These are phyloP conservation scores for Drosophila obscura DNA, from an alignment of 1,140 invertebrate genomes.

Conservation along the genomic window DNA sequence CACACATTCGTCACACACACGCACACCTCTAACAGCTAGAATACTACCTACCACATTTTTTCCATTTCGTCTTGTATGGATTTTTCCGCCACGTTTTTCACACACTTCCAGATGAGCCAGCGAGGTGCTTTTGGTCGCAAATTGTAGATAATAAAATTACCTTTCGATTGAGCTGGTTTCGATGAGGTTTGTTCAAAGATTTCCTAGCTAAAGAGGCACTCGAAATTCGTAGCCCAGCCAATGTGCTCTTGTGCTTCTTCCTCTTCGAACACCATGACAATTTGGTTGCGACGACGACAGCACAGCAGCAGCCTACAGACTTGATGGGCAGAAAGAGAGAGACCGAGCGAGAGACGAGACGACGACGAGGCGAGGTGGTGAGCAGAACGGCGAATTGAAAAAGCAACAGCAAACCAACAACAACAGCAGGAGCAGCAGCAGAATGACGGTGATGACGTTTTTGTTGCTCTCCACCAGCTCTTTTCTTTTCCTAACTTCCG, in stretches of 20 bases:
- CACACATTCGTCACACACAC: conserved; percentile 33
- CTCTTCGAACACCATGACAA: conserved; percentile 66
- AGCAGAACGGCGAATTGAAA: conserved; percentile 51
- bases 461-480: conserved; percentile 19
- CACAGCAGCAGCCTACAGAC: no score
- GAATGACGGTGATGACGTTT: conserved; percentile 60
- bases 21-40: conserved; percentile 47
- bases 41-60: conserved; percentile 71
- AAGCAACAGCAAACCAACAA: conserved; percentile 55
- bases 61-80: conserved; percentile 60
- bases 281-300: conserved; percentile 47
- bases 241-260: conserved; percentile 69
- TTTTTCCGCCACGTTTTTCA: conserved; percentile 80
- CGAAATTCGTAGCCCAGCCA: conserved; percentile 46
- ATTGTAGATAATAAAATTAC: conserved; percentile 48
- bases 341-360: conserved; percentile 41
- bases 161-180: conserved; percentile 55
- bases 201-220: conserved; percentile 40
- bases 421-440: conserved; percentile 56
- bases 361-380: conserved; percentile 27
- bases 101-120: conserved; percentile 49
- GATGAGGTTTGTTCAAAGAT: conserved; percentile 19
- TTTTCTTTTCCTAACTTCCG: background rate
- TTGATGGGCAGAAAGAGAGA: conserved; percentile 68
- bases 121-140: conserved; percentile 48